A percentile compares a stretch with the other conserved stretches of the same genome.
Conservation (phyloP, 2,113 vertebrate genomes). For the Pseudopipra pipra region DNA sequence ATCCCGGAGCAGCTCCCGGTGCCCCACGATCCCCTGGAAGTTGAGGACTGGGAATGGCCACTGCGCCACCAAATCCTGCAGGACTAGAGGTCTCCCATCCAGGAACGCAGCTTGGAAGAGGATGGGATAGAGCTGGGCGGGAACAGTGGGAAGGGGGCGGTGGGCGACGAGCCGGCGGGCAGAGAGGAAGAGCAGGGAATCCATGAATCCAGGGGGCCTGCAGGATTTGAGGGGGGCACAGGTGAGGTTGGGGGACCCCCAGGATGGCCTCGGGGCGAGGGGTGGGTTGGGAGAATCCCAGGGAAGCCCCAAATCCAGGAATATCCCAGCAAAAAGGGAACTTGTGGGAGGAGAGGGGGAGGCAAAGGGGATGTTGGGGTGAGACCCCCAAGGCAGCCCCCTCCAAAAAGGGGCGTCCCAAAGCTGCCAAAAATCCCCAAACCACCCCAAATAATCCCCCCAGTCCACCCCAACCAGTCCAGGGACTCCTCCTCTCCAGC, state of each 20-base stretch:
- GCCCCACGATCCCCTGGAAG: not conserved
- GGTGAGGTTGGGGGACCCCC: not conserved
- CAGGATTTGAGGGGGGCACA: not conserved
- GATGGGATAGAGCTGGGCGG: not conserved
- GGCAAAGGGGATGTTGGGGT: not conserved
- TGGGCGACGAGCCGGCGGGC: not conserved
- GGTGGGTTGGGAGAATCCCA: not conserved
- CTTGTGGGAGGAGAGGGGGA: too few species aligned
- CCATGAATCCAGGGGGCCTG: not conserved
- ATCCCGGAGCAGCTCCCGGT: not conserved
- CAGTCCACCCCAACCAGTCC: too few species aligned
- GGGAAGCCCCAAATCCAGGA: not conserved
- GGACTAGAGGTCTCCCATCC: not conserved
- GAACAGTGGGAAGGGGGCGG: not conserved
- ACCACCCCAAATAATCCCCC: not conserved
- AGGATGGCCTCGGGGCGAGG: not conserved
- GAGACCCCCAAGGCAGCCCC: not conserved
- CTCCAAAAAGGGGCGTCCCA: not conserved
- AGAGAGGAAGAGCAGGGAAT: not conserved
- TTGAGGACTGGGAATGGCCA: not conserved
- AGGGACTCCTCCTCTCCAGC: too few species aligned
- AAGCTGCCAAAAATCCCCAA: not conserved
- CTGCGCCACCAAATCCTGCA: not conserved
- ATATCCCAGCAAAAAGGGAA: too few species aligned
- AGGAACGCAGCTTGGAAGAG: not conserved